phyloP scores from a whole-genome alignment of 2,113 vertebrate species.

The Gymnorhina tibicen region DNA sequence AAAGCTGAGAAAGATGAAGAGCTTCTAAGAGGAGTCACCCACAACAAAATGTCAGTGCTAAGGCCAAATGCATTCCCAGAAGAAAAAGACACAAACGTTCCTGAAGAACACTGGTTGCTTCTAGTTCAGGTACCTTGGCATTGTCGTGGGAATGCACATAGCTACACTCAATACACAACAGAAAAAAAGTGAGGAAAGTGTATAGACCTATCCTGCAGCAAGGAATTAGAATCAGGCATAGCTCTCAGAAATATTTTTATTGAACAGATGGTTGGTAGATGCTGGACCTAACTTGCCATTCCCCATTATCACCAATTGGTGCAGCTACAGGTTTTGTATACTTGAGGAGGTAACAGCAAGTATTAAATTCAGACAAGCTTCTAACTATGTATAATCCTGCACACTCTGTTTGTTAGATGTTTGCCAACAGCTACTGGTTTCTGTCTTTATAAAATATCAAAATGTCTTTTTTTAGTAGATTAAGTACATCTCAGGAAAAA shows the following conservation, averaged over 20 bases:
- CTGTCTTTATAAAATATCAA: neutral
- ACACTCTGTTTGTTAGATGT: neutral
- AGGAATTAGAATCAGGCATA: neutral
- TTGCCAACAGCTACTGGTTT: neutral
- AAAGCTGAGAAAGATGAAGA: neutral
- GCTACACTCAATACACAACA: neutral
- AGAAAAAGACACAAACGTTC: neutral
- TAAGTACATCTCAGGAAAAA: neutral
- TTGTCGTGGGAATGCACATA: neutral
- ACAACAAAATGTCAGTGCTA: neutral
- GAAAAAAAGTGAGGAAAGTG: neutral
- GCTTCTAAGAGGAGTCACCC: neutral
- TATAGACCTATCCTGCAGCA: neutral
- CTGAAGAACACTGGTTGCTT: neutral
- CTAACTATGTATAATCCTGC: neutral
- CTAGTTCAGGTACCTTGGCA: neutral
- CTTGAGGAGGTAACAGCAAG: neutral
- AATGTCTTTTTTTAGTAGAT: neutral
- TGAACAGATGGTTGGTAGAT: neutral
- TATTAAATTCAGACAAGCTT: neutral
- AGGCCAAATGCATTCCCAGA: neutral
- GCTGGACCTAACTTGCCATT: neutral
- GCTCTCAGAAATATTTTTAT: neutral
- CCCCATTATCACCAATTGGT: neutral
- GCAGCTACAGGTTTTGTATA: neutral